phyloP scores from a whole-genome alignment of 2,113 vertebrate genomes.

The Neoarius graeffei region DNA sequence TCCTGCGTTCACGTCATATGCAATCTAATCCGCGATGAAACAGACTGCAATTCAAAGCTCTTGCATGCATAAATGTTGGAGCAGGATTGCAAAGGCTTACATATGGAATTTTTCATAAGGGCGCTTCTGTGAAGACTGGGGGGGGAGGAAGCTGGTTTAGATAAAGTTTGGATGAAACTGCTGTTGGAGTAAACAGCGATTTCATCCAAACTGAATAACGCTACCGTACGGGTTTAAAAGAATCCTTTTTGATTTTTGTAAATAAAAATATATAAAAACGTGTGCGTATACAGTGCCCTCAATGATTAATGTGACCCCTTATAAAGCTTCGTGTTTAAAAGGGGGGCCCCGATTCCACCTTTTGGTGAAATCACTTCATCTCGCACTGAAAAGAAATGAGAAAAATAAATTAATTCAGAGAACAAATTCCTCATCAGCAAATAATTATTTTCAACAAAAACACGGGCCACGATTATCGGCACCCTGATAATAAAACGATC shows the following conservation, averaged over 20 bases:
- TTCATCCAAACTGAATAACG: not conserved
- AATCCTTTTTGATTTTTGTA: not conserved
- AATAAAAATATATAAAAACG: not conserved
- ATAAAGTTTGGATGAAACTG: not conserved
- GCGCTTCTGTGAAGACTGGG: not conserved
- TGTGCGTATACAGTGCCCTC: too few relatives aligned
- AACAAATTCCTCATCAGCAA: too few relatives aligned
- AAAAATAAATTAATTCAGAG: too few relatives aligned
- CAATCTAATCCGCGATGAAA: slow-evolving; percentile 55
- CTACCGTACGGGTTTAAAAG: not conserved
- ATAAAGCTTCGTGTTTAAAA: too few relatives aligned
- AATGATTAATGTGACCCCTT: too few relatives aligned
- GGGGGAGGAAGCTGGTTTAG: slow-evolving; percentile 18
- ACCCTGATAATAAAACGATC: too few relatives aligned
- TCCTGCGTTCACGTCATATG: slow-evolving; percentile 30
- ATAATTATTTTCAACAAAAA: too few relatives aligned
- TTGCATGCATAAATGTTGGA: slow-evolving; percentile 46
- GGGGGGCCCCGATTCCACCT: too few relatives aligned
- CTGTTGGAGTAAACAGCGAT: too few relatives aligned
- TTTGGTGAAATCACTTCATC: too few relatives aligned
- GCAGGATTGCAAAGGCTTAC: slow-evolving; percentile 29
- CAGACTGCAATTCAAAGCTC: slow-evolving; percentile 51
- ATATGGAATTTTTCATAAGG: slow-evolving; percentile 27
- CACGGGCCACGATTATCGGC: too few relatives aligned
- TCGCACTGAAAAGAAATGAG: too few relatives aligned